Percentiles rank a stretch among this genome's conserved stretches.
Conservation (phyloP, 1,140 invertebrate genomes). For the Dendroctonus valens region DNA sequence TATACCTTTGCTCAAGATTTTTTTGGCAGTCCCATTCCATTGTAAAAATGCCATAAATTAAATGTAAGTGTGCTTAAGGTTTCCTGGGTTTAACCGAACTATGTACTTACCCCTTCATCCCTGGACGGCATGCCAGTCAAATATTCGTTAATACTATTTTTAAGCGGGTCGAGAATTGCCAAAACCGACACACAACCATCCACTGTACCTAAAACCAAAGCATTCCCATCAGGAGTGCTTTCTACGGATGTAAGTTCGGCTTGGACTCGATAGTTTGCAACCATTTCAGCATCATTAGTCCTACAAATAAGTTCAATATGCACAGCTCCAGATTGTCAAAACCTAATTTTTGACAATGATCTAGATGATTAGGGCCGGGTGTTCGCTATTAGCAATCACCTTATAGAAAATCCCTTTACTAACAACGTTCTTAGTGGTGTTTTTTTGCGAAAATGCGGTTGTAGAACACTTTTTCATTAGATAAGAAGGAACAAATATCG, state of each 20-base stretch:
- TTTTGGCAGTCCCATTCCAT: too few species aligned
- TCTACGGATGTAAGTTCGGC: slow-evolving; percentile 87
- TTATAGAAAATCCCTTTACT: too few species aligned
- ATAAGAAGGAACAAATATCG: too few species aligned
- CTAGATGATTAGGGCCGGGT: too few species aligned
- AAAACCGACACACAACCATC: slow-evolving; percentile 93
- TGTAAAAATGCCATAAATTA: too few species aligned
- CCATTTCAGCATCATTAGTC: slow-evolving; percentile 80
- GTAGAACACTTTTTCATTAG: too few species aligned
- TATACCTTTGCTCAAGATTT: too few species aligned
- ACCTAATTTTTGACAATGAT: neutral
- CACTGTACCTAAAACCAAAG: slow-evolving; percentile 84
- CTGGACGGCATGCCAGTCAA: slow-evolving; percentile 67
- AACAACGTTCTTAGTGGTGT: too few species aligned
- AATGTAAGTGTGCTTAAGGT: neutral
- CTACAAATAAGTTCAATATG: slow-evolving; percentile 51
- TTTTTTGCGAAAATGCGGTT: too few species aligned
- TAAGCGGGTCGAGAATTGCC: slow-evolving; percentile 80
- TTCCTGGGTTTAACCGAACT: slow-evolving; percentile 8
- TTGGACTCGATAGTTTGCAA: slow-evolving; percentile 90
- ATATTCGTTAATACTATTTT: slow-evolving; percentile 64
- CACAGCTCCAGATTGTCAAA: neutral
- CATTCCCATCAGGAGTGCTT: slow-evolving; percentile 77
- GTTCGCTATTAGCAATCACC: too few species aligned
- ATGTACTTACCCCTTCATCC: slow-evolving; percentile 60